Evolutionary conservation across 2,888 invertebrate species (phyloP).

Genomic region (Morpho achilles): DNA sequence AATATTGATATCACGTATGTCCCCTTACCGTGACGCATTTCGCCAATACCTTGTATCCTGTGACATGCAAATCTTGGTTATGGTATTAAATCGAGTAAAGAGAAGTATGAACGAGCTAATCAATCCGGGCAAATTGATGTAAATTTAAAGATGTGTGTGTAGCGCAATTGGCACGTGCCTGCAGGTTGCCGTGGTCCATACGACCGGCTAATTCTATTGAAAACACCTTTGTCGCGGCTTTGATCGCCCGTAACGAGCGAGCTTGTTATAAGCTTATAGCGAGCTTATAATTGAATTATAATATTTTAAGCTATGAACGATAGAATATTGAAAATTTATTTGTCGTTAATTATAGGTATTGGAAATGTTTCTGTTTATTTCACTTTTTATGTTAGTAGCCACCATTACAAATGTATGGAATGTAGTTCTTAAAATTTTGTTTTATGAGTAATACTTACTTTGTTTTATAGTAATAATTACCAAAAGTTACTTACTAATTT

Average conservation of each 20-base stretch:
- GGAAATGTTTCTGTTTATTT: neutral
- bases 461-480: no score
- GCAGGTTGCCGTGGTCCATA: slow-evolving; percentile 36
- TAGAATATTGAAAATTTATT: neutral
- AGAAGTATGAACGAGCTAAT: slow-evolving; percentile 48
- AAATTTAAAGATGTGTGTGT: slow-evolving; percentile 53
- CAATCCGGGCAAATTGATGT: slow-evolving; percentile 60
- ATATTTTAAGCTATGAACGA: neutral
- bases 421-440: no score
- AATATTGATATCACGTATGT: slow-evolving; percentile 32
- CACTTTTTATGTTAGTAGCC: neutral
- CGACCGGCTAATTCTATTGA: slow-evolving; percentile 55
- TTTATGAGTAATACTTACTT: no score
- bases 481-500: no score
- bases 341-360: no score
- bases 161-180: slow-evolving; percentile 39
- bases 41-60: slow-evolving; percentile 44
- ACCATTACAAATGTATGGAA: neutral
- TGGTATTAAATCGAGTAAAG: slow-evolving; percentile 71
- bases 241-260: slow-evolving; percentile 44
- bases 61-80: slow-evolving; percentile 77
- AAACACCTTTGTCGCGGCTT: slow-evolving; percentile 48
- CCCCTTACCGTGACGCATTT: slow-evolving; percentile 29
- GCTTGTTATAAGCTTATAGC: slow-evolving; percentile 25
- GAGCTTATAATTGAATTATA: slow-evolving; percentile 11